Evolutionary conservation across 1,140 invertebrate species (phyloP), one percentile per base, ranked within the genome.

Genomic region (Drosophila kurseongensis): DNA sequence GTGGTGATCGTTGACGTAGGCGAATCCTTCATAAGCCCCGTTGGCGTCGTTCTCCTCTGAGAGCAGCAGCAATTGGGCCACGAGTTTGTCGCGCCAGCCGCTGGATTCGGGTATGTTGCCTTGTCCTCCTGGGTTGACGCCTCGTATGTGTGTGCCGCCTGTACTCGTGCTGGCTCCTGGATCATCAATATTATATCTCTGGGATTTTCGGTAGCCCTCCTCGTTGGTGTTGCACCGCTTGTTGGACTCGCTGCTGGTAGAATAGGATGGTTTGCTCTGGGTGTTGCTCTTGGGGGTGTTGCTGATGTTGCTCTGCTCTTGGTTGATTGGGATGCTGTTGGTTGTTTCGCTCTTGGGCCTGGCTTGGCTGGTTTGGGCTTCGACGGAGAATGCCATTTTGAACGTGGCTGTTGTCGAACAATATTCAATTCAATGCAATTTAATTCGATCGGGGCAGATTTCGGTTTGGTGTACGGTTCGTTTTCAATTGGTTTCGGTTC

Each of bases 361-460:
- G 71, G 72, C 69, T 75, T 88, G 90, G 90, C 90, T 86, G 69
- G 80, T 57, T 69, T 85, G 71, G 90, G 63, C 29, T 82, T 82
- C 90, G 80, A 72, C 74, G 58, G 55, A 89, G 86, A 91, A 90
- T 90, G 90, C 90, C 90, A 91, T 91, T 91, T 91, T 91, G 90
- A 91, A 90, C 90, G 83, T 47, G 90, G 90, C 90, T 91, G 51
- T 50, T 8, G 12, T 47, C 42, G 2, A 9, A 44, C 42, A 44
- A 44, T 13, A 14, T 44, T 56, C 40, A 44, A 61, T 61, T n/a
- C n/a, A n/a, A n/a, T n/a, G n/a, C n/a, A n/a, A 14, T 44, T 56
- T 36, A 44, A 61, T 61, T 5, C 52, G 35, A 29, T 48, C 23
- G 23, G 13, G 45, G 65, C 65, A 68, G 48, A 44, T 63, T 51